Percentiles rank a stretch among this genome's conserved stretches.
These are phyloP conservation scores for Alectura lathami DNA, from an alignment of 2,113 vertebrate genomes.

Conservation along the genomic window DNA sequence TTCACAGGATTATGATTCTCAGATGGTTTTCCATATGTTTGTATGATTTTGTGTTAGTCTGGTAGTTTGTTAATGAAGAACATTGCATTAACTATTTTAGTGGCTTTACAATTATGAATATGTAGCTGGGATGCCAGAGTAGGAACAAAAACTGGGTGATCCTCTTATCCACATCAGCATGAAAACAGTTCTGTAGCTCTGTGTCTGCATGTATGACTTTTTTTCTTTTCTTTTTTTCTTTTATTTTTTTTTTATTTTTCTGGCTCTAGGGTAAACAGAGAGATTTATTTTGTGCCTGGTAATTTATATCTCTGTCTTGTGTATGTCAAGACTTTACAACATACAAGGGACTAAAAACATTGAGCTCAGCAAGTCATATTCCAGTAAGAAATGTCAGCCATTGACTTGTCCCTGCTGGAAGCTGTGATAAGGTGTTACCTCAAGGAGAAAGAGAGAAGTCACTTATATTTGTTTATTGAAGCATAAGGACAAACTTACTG, in stretches of 20 bases:
- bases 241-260: too few relatives aligned
- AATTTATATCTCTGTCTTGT: not conserved
- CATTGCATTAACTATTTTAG: not conserved
- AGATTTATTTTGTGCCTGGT: not conserved
- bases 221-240: not conserved
- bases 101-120: not conserved
- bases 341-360: not conserved
- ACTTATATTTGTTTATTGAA: not conserved
- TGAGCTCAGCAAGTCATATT: not conserved
- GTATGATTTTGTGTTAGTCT: not conserved
- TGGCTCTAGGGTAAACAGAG: not conserved
- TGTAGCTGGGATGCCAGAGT: not conserved
- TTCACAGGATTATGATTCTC: rapidly evolving
- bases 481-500: not conserved
- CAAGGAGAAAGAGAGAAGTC: not conserved
- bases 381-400: not conserved
- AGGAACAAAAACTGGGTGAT: not conserved
- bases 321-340: not conserved
- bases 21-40: not conserved
- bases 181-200: not conserved
- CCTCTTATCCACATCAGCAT: not conserved
- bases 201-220: not conserved
- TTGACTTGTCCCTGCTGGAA: not conserved
- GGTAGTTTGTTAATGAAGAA: not conserved
- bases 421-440: not conserved